Evolutionary conservation across 2,113 vertebrate genomes (phyloP).

Genomic region (Thomomys bottae): DNA sequence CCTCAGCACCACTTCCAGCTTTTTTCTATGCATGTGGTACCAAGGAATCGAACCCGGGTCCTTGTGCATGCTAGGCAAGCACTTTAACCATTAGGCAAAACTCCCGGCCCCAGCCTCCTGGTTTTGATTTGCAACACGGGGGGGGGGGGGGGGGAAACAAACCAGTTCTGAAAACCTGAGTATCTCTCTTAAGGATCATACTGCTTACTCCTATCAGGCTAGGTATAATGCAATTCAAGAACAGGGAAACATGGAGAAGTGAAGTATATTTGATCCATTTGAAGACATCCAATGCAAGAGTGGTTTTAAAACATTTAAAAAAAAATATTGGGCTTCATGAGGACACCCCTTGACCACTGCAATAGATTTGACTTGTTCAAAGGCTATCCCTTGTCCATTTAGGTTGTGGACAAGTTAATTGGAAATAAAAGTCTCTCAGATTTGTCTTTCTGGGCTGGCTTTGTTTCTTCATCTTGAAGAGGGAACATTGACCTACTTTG

Average conservation of each 20-base stretch:
- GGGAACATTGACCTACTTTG: background rate
- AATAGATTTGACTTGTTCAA: background rate
- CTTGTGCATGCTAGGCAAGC: too few relatives aligned
- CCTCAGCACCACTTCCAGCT: too few relatives aligned
- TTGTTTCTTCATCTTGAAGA: constrained; percentile 12
- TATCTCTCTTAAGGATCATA: background rate
- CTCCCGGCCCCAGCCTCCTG: too few relatives aligned
- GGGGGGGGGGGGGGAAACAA: too few relatives aligned
- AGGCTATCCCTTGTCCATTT: background rate
- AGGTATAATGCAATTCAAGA: too few relatives aligned
- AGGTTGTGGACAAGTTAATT: background rate
- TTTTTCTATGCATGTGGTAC: too few relatives aligned
- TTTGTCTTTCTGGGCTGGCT: background rate
- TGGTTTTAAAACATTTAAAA: background rate
- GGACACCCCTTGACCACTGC: background rate
- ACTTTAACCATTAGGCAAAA: too few relatives aligned
- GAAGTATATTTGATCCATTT: background rate
- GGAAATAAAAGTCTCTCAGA: background rate
- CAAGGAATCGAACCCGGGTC: too few relatives aligned
- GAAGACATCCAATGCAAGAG: background rate
- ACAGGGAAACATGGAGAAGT: background rate
- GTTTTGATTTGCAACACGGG: too few relatives aligned
- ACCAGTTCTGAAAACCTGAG: background rate
- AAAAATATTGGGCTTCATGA: background rate
- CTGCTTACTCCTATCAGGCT: background rate